These are phyloP conservation scores for Haliaeetus leucogaster DNA, from an alignment of 2,113 vertebrate species.

Conservation along the genomic window DNA sequence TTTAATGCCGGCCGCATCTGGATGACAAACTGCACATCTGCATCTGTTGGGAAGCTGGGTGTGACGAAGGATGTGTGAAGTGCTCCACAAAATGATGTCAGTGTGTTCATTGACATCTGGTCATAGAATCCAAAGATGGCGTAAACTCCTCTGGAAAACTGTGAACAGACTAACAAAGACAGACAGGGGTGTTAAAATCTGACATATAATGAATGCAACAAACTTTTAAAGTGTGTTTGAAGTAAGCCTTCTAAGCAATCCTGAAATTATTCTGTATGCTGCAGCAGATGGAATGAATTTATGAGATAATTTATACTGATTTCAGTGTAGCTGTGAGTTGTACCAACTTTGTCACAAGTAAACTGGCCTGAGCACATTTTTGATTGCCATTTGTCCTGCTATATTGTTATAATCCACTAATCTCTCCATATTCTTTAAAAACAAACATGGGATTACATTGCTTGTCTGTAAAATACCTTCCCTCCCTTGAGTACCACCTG, in stretches of 20 bases:
- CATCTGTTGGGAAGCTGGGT: constrained; percentile 92
- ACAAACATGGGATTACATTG: not conserved
- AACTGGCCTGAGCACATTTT: not conserved
- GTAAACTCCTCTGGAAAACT: constrained; percentile 97
- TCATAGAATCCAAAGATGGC: constrained; percentile 99
- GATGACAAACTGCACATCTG: constrained; percentile 96
- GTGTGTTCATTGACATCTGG: constrained; percentile 97
- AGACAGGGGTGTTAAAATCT: constrained; percentile 34
- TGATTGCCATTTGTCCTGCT: not conserved
- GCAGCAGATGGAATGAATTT: not conserved
- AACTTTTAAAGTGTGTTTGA: not conserved
- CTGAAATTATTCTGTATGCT: not conserved
- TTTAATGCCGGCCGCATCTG: constrained; percentile 93
- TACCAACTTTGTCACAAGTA: not conserved
- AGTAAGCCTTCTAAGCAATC: not conserved
- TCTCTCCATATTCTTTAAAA: not conserved
- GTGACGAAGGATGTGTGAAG: constrained; percentile 98
- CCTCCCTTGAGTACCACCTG: not conserved
- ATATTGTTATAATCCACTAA: not conserved
- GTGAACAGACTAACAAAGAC: constrained; percentile 90
- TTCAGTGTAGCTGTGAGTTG: not conserved
- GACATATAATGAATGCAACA: not conserved
- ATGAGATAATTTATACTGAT: not conserved
- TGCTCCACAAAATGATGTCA: constrained; percentile 96
- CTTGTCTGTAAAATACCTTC: not conserved